These are phyloP conservation scores for Spheniscus humboldti DNA, from an alignment of 2,797 vertebrate genomes.

Conservation along the genomic window DNA sequence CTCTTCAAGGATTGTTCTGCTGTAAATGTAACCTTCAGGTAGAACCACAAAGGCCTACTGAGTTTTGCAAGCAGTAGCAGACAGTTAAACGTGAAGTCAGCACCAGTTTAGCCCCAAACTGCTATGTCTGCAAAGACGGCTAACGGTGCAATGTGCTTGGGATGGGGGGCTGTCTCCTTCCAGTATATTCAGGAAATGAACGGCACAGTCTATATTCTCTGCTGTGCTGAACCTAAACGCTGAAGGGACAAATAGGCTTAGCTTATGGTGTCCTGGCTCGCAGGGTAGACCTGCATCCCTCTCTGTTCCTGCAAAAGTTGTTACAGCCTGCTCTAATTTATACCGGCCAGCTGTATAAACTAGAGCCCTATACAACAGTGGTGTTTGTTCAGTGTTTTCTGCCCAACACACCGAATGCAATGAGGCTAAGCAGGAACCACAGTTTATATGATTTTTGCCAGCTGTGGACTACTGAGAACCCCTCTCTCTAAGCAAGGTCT, in stretches of 20 bases:
- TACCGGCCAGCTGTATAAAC: neutral
- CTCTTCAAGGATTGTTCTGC: neutral
- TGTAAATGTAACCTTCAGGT: neutral
- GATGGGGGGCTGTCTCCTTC: neutral
- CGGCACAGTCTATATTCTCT: neutral
- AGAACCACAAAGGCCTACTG: neutral
- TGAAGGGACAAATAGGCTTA: neutral
- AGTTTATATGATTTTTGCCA: neutral
- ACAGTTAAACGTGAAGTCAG: neutral
- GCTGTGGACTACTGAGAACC: neutral
- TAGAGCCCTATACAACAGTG: neutral
- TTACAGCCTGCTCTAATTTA: neutral
- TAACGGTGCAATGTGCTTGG: rapidly evolving
- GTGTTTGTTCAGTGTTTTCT: neutral
- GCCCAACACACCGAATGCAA: neutral
- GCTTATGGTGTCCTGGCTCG: neutral
- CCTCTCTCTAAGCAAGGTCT: neutral
- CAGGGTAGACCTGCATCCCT: neutral
- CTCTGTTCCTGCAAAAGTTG: neutral
- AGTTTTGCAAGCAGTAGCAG: neutral
- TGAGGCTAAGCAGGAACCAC: neutral
- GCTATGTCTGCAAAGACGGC: neutral
- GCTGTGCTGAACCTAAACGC: neutral
- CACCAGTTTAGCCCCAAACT: neutral
- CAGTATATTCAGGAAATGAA: neutral